Conservation (phyloP, 2,113 vertebrate genomes). For the Heptranchias perlo region DNA sequence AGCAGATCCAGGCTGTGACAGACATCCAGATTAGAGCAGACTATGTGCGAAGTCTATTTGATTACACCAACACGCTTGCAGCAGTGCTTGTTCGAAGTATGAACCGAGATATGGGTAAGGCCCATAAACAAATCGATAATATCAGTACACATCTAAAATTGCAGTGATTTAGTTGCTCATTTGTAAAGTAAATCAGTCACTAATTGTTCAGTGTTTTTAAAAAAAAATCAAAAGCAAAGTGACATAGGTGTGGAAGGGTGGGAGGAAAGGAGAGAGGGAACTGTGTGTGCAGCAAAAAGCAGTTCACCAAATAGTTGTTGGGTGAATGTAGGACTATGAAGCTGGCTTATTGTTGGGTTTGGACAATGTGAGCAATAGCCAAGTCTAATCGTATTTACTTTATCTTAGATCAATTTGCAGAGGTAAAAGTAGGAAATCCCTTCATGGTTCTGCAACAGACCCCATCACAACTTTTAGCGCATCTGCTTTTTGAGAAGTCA, state of each 20-base stretch:
- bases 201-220: neutral
- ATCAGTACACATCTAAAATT: neutral
- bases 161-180: neutral
- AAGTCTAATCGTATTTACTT: neutral
- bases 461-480: conserved; percentile 77
- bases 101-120: conserved; percentile 68
- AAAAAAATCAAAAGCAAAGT: neutral
- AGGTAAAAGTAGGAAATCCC: conserved; percentile 84
- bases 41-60: conserved; percentile 72
- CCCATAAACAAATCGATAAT: neutral
- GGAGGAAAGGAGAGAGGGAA: neutral
- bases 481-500: conserved; percentile 88
- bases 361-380: neutral
- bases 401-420: conserved; percentile 60
- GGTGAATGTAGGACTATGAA: neutral
- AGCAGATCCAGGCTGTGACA: conserved; percentile 51
- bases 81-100: conserved; percentile 73
- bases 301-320: neutral
- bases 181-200: neutral
- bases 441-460: conserved; percentile 82
- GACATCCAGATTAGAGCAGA: conserved; percentile 47
- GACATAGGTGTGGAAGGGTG: too few relatives aligned
- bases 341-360: neutral
- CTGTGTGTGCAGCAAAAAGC: neutral
- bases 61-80: conserved; percentile 74